Evolutionary conservation across 2,797 vertebrate species (phyloP), one percentile per base, ranked within the genome.

Genomic region (Oreonectes daqikongensis): DNA sequence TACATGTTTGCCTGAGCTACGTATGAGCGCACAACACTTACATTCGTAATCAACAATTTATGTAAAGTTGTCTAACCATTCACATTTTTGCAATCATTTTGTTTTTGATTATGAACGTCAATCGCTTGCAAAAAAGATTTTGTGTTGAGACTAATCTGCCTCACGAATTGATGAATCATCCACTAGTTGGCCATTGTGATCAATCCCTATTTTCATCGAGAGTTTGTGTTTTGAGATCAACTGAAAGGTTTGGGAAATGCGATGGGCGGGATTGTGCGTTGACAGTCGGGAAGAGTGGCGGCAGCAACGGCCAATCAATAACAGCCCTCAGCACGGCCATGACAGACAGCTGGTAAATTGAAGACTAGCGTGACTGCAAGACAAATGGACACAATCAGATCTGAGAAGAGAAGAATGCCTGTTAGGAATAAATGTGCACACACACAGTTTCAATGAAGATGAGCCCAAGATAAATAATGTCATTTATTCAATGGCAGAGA

Each of bases 331-430:
- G 79, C 70, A 17, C 22, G 75, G 83, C 67, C 78, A 79, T 87
- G 88, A 90, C 88, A 84, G 87, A 83, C 86, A 87, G 89, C 90
- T 89, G 89, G 90, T 87, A 88, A 92, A 91, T 90, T 90, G 88
- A 88, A 91, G 89, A 91, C 87, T 81, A 79, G 80, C 73, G 53
- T 89, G 89, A 90, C 91, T 89, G 84, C 80, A 86, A 90, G 90
- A 92, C 87, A 91, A 91, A 92, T 92, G 66, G 88, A 90, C 88
- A 89, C 89, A 85, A 90, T 93, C 87, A 88, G 85, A 90, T 88
- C 78, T 81, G 79, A 80, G 79, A 80, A n/a, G 65, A 83, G 90
- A 91, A 86, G 86, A 89, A 87, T 85, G 73, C 81, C 69, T 72
- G 77, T 60, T 79, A 55, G 30, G 32, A 69, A 65, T 42, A 28